Base-by-base conservation (phyloP, 2,113 vertebrate species). In the Corythoichthys intestinalis region DNA sequence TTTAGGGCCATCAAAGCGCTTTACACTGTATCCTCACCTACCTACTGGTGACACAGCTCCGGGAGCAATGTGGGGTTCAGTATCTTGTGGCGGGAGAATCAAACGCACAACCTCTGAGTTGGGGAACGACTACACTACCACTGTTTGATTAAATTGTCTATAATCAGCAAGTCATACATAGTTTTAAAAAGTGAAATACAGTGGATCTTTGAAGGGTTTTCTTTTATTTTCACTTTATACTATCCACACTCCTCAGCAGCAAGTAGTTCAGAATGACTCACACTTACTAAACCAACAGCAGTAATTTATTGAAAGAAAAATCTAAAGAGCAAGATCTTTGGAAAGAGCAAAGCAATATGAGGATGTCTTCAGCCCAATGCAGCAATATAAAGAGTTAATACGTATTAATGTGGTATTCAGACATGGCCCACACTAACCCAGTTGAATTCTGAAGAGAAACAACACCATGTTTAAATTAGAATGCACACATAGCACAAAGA, bases 211-310 rank as follows among this genome's bases (percentile, higher is more conserved):
- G 9, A 35, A 58, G 7, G 7, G 6, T 50, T 54, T 35, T 48
- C 39, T 11, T 7, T 4, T 35, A 47, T 47, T 39, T 52, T 49
- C 5, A 34, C 41, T 44, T 39, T 5, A 46, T 28, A 4, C 52
- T 52, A 15, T 20, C 34, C 60, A 38, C 5, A 6, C n/a, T 47
- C 2, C 13, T 20, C 54, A 41, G 39, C 28, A 3, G 67, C 15
- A 61, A 39, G 47, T 67, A 64, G 81, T 72, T 87, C 76, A 74
- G 73, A 59, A 58, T 83, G 72, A 83, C 62, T 83, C 73, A 84
- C 65, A 64, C 13, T 72, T 66, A 78, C 71, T 38, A 71, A 84
- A 75, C 6, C 1, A 63, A 77, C 79, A 81, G 62, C 2, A 75
- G 28, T 71, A 41, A 59, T 66, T 68, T 71, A 68, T 65, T 83